Evolutionary conservation across 2,113 vertebrate genomes (phyloP).

Genomic region (Mystacornis crossleyi): DNA sequence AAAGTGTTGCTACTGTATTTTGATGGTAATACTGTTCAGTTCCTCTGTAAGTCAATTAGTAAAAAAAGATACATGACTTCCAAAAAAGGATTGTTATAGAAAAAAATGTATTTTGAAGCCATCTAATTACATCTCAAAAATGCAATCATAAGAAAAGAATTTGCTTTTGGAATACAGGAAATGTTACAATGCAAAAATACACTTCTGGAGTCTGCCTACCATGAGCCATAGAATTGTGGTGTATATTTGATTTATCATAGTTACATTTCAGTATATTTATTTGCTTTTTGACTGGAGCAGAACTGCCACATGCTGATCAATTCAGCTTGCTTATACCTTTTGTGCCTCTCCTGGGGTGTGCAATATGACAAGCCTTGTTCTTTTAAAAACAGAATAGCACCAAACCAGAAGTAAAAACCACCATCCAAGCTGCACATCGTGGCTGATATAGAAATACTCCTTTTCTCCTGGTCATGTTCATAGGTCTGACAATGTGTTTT

Average conservation of each 20-base stretch:
- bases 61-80: neutral
- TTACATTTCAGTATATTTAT: neutral
- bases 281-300: constrained; percentile 1
- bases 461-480: neutral
- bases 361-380: neutral
- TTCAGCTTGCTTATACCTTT: neutral
- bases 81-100: neutral
- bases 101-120: neutral
- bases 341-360: neutral
- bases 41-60: neutral
- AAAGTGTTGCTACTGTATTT: neutral
- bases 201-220: neutral
- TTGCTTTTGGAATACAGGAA: neutral
- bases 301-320: neutral
- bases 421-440: neutral
- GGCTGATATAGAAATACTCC: neutral
- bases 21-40: neutral
- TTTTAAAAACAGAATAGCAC: neutral
- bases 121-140: constrained; percentile 9
- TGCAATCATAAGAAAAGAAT: neutral
- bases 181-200: neutral
- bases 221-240: neutral
- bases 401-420: neutral
- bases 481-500: neutral
- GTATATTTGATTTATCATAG: neutral